Conservation (phyloP, 2,113 vertebrate genomes). For the Aldabrachelys gigantea region DNA sequence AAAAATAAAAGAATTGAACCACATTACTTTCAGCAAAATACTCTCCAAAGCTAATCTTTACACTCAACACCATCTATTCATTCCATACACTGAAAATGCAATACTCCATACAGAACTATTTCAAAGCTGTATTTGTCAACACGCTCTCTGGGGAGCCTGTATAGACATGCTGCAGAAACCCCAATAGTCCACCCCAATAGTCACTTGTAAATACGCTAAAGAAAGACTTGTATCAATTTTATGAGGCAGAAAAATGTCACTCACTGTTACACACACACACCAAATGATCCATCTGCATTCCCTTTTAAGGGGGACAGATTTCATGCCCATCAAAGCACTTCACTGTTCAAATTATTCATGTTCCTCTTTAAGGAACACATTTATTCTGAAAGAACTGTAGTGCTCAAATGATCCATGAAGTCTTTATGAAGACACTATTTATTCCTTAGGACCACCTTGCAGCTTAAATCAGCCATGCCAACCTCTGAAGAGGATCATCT, state of each 20-base stretch:
- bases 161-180: not conserved
- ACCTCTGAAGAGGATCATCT: not conserved
- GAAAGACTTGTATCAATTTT: not conserved
- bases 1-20: not conserved
- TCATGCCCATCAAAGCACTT: constrained; percentile 18
- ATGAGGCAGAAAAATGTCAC: not conserved
- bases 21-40: not conserved
- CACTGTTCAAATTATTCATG: not conserved
- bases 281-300: not conserved
- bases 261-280: not conserved
- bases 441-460: not conserved
- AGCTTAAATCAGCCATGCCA: not conserved
- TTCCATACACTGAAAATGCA: not conserved
- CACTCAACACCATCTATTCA: not conserved
- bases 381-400: not conserved
- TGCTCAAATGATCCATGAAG: not conserved
- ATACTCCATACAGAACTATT: not conserved
- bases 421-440: not conserved
- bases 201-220: not conserved
- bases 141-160: not conserved
- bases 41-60: not conserved
- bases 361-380: constrained; percentile 4
- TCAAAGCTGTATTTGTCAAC: constrained; percentile 13
- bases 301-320: constrained; percentile 8
- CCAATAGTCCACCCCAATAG: not conserved